phyloP scores from a whole-genome alignment of 2,113 vertebrate species.

The Castor canadensis region DNA sequence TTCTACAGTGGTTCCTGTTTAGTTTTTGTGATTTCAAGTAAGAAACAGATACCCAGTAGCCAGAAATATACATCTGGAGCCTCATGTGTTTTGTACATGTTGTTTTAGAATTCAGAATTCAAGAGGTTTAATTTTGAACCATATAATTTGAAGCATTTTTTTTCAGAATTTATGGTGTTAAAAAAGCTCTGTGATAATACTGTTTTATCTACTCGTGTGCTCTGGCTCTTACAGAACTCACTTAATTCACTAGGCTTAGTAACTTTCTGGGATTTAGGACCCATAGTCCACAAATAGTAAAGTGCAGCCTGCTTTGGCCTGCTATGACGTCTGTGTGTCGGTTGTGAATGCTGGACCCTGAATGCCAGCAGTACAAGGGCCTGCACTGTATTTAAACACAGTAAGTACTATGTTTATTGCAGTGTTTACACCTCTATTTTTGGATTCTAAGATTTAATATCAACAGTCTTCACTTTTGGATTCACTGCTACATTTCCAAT shows the following conservation, averaged over 20 bases:
- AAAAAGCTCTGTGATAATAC: neutral
- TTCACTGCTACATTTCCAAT: constrained; percentile 61
- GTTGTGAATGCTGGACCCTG: fast-evolving
- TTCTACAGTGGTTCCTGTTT: neutral
- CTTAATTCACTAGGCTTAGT: neutral
- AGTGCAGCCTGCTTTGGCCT: too few species aligned
- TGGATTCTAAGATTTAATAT: constrained; percentile 74
- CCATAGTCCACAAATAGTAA: neutral
- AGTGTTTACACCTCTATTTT: constrained; percentile 67
- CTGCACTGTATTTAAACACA: neutral
- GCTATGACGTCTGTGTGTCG: neutral
- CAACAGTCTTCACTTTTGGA: constrained; percentile 64
- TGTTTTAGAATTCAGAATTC: too few species aligned
- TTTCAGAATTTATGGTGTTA: neutral
- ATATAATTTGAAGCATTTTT: neutral
- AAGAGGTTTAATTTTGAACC: constrained; percentile 43
- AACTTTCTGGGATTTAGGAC: neutral
- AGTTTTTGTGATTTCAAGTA: constrained; percentile 18
- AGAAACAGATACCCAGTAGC: neutral
- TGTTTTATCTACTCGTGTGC: neutral
- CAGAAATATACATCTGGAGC: neutral
- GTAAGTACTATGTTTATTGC: constrained; percentile 30
- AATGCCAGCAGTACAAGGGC: neutral
- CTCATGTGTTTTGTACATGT: neutral
- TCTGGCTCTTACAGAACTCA: neutral